Conservation (phyloP, 2,797 vertebrate species). For the Gymnocypris eckloni region DNA sequence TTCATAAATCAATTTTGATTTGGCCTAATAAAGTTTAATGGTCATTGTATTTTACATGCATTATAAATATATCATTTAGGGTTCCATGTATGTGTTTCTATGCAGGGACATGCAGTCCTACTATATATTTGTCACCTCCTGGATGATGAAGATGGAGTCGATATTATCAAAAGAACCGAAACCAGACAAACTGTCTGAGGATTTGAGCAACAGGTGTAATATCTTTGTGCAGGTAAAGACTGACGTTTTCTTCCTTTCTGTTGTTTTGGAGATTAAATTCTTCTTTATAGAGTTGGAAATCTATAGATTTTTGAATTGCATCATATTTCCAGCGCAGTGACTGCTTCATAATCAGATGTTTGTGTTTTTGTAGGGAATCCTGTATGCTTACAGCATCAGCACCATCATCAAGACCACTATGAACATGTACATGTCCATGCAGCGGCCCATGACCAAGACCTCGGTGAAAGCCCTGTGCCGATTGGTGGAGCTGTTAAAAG, state of each 20-base stretch:
- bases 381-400: slow-evolving; percentile 95
- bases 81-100: not conserved
- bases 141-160: slow-evolving; percentile 99
- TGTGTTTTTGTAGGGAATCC: slow-evolving; percentile 85
- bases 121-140: slow-evolving; percentile 96
- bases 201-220: slow-evolving; percentile 92
- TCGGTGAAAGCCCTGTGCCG: slow-evolving; percentile 96
- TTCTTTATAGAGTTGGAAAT: not conserved
- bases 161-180: slow-evolving; percentile 91
- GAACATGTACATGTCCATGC: slow-evolving; percentile 98
- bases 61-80: not conserved
- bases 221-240: slow-evolving; percentile 93
- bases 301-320: not conserved
- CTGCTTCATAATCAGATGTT: not conserved
- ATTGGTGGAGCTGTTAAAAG: slow-evolving; percentile 94
- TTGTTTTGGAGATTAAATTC: not conserved
- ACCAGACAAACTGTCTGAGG: slow-evolving; percentile 88
- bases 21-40: not conserved
- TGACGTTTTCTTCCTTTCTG: not conserved
- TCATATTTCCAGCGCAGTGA: not conserved
- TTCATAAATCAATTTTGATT: not conserved
- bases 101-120: slow-evolving; percentile 96
- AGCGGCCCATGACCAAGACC: slow-evolving; percentile 98
- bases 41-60: not conserved
- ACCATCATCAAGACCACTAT: slow-evolving; percentile 97